Evolutionary conservation across 2,888 invertebrate genomes (phyloP).

Genomic region (Lucinisca nassula): DNA sequence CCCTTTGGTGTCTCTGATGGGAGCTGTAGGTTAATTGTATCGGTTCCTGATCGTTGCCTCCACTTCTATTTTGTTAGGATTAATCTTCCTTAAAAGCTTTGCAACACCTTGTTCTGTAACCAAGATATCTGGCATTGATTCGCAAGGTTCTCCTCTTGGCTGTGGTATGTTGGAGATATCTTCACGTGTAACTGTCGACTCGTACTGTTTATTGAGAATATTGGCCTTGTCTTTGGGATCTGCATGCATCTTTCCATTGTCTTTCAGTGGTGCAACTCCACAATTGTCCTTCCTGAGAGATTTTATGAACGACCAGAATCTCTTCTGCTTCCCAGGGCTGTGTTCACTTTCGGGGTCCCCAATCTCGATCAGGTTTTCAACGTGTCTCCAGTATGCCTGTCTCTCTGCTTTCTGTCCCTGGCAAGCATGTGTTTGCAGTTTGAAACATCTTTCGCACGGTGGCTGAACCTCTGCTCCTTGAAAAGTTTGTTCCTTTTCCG

Average conservation of each 20-base stretch:
- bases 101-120: background rate
- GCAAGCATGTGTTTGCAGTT: background rate
- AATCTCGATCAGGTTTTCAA: background rate
- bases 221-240: conserved; percentile 5
- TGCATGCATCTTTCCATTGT: conserved; percentile 15
- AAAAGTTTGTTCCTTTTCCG: background rate
- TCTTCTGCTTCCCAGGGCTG: conserved; percentile 10
- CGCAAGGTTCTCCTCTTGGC: background rate
- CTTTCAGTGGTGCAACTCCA: background rate
- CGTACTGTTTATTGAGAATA: background rate
- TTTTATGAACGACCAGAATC: conserved; percentile 25
- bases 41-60: too few relatives aligned
- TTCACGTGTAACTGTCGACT: background rate
- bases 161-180: background rate
- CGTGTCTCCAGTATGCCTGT: conserved; percentile 20
- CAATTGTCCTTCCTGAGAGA: conserved; percentile 10
- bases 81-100: background rate
- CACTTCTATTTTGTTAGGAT: background rate
- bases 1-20: too few relatives aligned
- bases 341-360: background rate
- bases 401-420: background rate
- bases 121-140: background rate
- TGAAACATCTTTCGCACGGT: background rate
- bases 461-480: background rate
- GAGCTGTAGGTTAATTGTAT: too few relatives aligned